Evolutionary conservation across 2,113 vertebrate species (phyloP).

Genomic region (Coreoperca whiteheadi): DNA sequence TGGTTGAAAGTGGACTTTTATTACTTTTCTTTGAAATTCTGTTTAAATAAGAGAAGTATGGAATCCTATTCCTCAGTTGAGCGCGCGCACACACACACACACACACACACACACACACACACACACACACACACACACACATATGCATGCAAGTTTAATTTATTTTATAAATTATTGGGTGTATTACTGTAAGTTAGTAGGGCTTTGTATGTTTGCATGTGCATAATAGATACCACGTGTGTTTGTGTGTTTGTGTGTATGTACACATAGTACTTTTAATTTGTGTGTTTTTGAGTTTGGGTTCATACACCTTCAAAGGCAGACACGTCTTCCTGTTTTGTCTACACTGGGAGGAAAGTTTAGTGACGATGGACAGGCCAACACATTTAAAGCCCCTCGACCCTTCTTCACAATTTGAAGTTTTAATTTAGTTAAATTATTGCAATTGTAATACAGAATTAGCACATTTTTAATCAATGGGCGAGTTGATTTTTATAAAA

Average conservation of each 20-base stretch:
- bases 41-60: slow-evolving; percentile 1
- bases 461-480: not conserved
- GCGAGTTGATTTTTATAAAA: not conserved
- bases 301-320: slow-evolving; percentile 47
- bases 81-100: not conserved
- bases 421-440: not conserved
- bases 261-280: not conserved
- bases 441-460: not conserved
- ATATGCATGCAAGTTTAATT: not conserved
- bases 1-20: slow-evolving; percentile 22
- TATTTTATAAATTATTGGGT: not conserved
- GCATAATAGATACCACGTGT: not conserved
- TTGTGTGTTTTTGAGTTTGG: slow-evolving; percentile 25
- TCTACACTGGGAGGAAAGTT: slow-evolving; percentile 35
- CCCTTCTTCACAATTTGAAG: not conserved
- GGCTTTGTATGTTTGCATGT: not conserved
- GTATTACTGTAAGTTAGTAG: not conserved
- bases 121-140: not conserved
- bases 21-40: slow-evolving; percentile 35
- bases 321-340: slow-evolving; percentile 62
- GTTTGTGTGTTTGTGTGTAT: not conserved
- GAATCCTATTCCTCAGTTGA: not conserved
- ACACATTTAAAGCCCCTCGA: not conserved
- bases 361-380: slow-evolving; percentile 3
- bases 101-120: not conserved